Base-by-base conservation (phyloP, 2,888 invertebrate genomes). In the Coenonympha glycerion region DNA sequence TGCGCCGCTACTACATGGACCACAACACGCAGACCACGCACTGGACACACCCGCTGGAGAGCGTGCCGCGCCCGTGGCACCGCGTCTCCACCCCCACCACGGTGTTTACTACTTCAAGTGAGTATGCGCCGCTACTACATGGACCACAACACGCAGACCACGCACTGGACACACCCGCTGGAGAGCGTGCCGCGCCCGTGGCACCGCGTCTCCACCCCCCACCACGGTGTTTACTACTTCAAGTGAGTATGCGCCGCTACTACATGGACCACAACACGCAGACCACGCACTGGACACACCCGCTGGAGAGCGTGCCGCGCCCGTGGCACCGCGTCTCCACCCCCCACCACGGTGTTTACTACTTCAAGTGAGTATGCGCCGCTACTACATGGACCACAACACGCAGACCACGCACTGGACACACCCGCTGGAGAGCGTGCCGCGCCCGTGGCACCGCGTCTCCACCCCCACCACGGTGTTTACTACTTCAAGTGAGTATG, bases 321-420 rank as follows among this genome's bases (percentile, higher is more conserved):
- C 98, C 98, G 1, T 99, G 99, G 99, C 97, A 97, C 71, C 91
- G 97, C 59, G 95, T 98, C 48, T 97, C 97, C 65, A 96, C 96
- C 9, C 94, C 95, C 13, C 93, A 97, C 68, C 95, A 95, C 76
- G 98, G 98, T 22, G 94, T 97, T 52, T 98, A 98, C 76, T 99
- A 98, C 80, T 96, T 97, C 24, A 11, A 18, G n/a, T 24, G n/a
- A n/a, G n/a, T n/a, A n/a, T n/a, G 0, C 91, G 97, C 48, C 96
- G 97, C 71, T 98, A 98, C 87, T 99, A 98, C 74, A 97, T 99
- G 72, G 99, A 99, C 85, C 98, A 99, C 83, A 98, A 98, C 76
- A 99, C 98, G 1, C 97, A 98, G 87, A 98, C 99, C 1, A 99
- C 99, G 1, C 98, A 99, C 87, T 99, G 99, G 99, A 97, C 97